Percentiles rank a stretch among this genome's conserved stretches.
These are phyloP conservation scores for Lucifuga dentata DNA, from an alignment of 2,113 vertebrate genomes.

Conservation along the genomic window DNA sequence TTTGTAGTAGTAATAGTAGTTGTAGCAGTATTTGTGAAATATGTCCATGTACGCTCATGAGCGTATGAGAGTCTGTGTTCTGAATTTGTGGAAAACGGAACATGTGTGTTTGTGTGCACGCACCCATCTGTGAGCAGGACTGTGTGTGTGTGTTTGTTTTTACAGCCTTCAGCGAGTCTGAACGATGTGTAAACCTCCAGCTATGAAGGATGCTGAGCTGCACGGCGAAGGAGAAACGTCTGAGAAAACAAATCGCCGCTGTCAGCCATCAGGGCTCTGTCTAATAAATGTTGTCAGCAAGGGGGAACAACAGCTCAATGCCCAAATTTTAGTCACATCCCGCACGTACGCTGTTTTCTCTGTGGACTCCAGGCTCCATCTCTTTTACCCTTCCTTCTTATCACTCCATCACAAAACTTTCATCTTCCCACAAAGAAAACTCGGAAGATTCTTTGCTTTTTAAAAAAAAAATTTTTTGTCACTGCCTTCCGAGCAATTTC, in stretches of 20 bases:
- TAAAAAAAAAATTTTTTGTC: too few species aligned
- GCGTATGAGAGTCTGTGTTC: not conserved
- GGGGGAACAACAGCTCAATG: constrained; percentile 23
- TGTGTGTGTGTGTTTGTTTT: constrained; percentile 59
- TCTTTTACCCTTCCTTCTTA: not conserved
- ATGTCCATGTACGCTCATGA: too few species aligned
- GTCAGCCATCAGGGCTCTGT: constrained; percentile 49
- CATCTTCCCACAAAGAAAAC: too few species aligned
- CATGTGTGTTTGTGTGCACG: not conserved
- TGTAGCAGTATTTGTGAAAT: not conserved
- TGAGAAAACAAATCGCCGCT: constrained; percentile 62
- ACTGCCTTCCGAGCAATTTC: too few species aligned
- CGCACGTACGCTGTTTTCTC: constrained; percentile 38
- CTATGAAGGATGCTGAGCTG: constrained; percentile 53
- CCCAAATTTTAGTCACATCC: constrained; percentile 38
- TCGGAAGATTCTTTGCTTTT: too few species aligned
- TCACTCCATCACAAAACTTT: too few species aligned
- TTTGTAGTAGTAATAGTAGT: not conserved
- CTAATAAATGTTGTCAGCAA: constrained; percentile 62
- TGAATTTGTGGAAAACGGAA: not conserved
- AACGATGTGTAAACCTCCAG: constrained; percentile 26
- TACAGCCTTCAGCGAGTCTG: constrained; percentile 59
- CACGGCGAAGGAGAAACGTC: constrained; percentile 55
- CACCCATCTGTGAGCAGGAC: constrained; percentile 34
- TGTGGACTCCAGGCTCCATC: constrained; percentile 21